Evolutionary conservation across 1,140 invertebrate species (phyloP).

Genomic region (Zophobas morio): DNA sequence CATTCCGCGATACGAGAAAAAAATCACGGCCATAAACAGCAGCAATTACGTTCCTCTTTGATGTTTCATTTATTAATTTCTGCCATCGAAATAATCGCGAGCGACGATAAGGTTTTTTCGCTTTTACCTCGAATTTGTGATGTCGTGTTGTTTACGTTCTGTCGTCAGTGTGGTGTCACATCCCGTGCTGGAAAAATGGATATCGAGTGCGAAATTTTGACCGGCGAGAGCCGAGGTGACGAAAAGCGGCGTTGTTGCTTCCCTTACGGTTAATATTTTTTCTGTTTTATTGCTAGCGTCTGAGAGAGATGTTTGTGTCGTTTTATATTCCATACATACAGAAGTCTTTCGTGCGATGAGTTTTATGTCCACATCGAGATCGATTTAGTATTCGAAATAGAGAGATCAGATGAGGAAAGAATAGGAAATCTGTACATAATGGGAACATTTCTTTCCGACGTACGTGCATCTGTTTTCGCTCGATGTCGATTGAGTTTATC

Average conservation of each 20-base stretch:
- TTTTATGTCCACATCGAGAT: neutral
- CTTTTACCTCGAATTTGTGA: too few relatives aligned
- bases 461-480: neutral
- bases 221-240: neutral
- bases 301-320: neutral
- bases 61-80: neutral
- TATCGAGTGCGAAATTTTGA: neutral
- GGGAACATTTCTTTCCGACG: neutral
- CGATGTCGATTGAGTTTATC: neutral
- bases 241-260: neutral
- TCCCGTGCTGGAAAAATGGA: neutral
- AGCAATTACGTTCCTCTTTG: neutral
- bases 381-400: neutral
- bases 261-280: neutral
- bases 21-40: neutral
- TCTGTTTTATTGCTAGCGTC: neutral
- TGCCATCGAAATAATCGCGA: neutral
- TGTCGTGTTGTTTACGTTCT: neutral
- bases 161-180: neutral
- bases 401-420: neutral
- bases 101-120: neutral
- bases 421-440: neutral
- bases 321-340: slow-evolving; percentile 1
- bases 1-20: neutral
- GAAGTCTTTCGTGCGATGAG: neutral